Percentiles rank a stretch among this genome's conserved stretches.
Evolutionary conservation across 2,888 invertebrate genomes (phyloP).

Genomic region (Abscondita cerata): DNA sequence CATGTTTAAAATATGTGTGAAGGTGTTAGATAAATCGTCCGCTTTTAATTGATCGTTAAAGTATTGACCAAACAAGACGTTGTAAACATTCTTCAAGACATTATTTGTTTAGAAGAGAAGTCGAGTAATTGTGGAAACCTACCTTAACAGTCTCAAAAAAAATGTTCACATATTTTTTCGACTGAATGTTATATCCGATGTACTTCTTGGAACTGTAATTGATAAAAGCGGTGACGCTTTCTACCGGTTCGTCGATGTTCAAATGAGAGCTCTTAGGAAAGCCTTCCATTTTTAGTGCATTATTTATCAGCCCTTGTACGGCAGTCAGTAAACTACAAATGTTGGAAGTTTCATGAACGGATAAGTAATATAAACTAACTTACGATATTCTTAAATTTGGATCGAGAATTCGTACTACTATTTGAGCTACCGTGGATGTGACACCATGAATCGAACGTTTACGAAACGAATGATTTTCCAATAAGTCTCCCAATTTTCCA

Average conservation of each 20-base stretch:
- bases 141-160: constrained; percentile 75
- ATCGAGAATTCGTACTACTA: constrained; percentile 76
- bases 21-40: constrained; percentile 73
- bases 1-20: constrained; percentile 81
- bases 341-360: no score
- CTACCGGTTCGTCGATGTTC: constrained; percentile 71
- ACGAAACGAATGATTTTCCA: constrained; percentile 82
- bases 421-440: constrained; percentile 76
- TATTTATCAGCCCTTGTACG: constrained; percentile 58
- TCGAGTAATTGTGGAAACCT: no score
- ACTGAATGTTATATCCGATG: constrained; percentile 74
- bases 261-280: constrained; percentile 75
- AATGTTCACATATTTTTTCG: constrained; percentile 77
- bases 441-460: constrained; percentile 81
- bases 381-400: constrained; percentile 78
- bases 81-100: no score
- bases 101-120: no score
- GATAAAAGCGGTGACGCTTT: constrained; percentile 73
- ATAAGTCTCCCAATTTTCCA: constrained; percentile 74
- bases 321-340: no score
- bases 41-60: constrained; percentile 63
- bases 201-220: constrained; percentile 75
- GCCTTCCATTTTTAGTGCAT: constrained; percentile 77
- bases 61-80: no score
- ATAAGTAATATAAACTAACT: no score